Conservation (phyloP, 1,140 invertebrate species). For the Drosophila ercepeae region DNA sequence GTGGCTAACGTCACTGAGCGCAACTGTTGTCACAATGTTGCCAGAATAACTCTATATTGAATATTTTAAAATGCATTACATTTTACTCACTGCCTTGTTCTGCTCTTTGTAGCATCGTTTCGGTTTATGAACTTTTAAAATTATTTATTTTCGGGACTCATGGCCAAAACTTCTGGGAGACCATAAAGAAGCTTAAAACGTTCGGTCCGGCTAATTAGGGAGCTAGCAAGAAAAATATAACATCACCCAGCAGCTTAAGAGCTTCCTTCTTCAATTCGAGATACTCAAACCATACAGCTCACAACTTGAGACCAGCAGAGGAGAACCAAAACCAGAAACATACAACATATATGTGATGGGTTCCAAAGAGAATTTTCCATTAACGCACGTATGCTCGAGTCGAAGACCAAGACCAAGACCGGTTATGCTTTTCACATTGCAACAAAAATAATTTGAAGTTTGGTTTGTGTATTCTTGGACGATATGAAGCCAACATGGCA, state of each 20-base stretch:
- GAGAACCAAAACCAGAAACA: slow-evolving; percentile 19
- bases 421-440: slow-evolving; percentile 32
- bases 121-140: background rate
- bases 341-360: slow-evolving; percentile 7
- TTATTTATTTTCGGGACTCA: background rate
- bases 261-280: slow-evolving; percentile 9
- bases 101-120: background rate
- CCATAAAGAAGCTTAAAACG: slow-evolving; percentile 7
- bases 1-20: background rate
- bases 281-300: slow-evolving; percentile 13
- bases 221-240: background rate
- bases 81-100: background rate
- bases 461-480: slow-evolving; percentile 19
- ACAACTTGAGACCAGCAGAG: slow-evolving; percentile 26
- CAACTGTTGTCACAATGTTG: background rate
- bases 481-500: slow-evolving; percentile 36
- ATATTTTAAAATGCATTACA: background rate
- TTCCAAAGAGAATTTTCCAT: slow-evolving; percentile 67
- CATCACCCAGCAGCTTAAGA: slow-evolving; percentile 13
- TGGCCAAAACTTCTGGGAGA: background rate
- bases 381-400: slow-evolving; percentile 55
- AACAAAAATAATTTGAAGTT: slow-evolving; percentile 22
- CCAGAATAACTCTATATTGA: slow-evolving; percentile 5
- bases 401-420: slow-evolving; percentile 35
- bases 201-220: slow-evolving; percentile 18